phyloP scores from a whole-genome alignment of 2,113 vertebrate genomes.

The Corythornis vintsioides region DNA sequence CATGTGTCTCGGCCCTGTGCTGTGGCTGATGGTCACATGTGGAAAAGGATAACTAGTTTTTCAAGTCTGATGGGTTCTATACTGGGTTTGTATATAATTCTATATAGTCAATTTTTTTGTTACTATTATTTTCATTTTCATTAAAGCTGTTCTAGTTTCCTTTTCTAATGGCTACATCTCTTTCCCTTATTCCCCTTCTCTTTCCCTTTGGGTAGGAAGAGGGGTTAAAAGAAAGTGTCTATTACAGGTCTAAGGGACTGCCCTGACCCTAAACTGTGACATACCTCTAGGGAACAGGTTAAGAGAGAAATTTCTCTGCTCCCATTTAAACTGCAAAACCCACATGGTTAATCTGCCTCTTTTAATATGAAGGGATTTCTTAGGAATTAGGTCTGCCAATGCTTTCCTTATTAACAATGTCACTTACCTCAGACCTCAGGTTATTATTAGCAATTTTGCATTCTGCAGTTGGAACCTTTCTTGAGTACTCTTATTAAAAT shows the following conservation, averaged over 20 bases:
- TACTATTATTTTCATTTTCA: too few relatives aligned
- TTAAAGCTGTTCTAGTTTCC: too few relatives aligned
- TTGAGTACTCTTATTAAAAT: neutral
- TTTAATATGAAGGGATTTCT: neutral
- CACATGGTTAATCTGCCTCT: neutral
- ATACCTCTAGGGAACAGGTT: neutral
- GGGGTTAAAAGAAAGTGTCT: too few relatives aligned
- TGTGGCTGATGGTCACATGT: neutral
- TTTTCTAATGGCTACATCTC: too few relatives aligned
- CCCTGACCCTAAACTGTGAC: too few relatives aligned
- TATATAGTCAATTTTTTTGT: too few relatives aligned
- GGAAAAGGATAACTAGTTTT: neutral
- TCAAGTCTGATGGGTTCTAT: neutral
- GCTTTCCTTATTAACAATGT: neutral
- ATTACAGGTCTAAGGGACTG: too few relatives aligned
- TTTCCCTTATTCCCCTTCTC: too few relatives aligned
- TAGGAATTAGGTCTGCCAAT: neutral
- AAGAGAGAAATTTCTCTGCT: neutral
- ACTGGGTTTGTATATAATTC: too few relatives aligned
- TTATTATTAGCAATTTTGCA: neutral
- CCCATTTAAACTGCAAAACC: neutral
- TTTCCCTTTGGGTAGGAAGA: too few relatives aligned
- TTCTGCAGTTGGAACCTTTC: neutral
- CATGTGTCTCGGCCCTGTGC: neutral
- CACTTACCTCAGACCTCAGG: neutral